Conservation (phyloP, 2,888 invertebrate species). For the Cephus nigrinus region DNA sequence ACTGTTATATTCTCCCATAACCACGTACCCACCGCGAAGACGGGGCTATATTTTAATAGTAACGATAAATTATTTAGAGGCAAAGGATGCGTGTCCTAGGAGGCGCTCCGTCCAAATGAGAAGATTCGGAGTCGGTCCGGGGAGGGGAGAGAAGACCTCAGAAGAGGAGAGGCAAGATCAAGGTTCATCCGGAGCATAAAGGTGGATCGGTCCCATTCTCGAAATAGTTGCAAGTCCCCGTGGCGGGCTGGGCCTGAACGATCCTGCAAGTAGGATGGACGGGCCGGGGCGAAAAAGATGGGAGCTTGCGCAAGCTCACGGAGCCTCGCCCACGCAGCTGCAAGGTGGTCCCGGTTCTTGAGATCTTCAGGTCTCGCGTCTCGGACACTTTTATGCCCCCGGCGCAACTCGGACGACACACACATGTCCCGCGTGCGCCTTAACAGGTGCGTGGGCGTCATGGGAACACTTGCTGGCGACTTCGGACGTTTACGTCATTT, state of each 20-base stretch:
- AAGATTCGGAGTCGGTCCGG: background rate
- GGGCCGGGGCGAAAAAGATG: background rate
- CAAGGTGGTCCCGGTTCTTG: constrained; percentile 59
- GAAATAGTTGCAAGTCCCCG: background rate
- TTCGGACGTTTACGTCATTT: background rate
- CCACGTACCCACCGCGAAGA: constrained; percentile 59
- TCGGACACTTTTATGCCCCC: constrained; percentile 61
- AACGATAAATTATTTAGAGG: constrained; percentile 59
- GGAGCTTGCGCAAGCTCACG: constrained; percentile 30
- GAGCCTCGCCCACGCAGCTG: constrained; percentile 54
- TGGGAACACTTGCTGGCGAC: constrained; percentile 20
- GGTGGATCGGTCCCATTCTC: background rate
- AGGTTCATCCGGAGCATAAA: background rate
- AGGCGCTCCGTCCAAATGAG: background rate
- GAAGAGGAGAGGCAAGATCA: background rate
- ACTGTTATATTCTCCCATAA: constrained; percentile 62
- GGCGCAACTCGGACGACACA: constrained; percentile 51
- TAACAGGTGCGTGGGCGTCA: constrained; percentile 33
- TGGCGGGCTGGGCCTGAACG: background rate
- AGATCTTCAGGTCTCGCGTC: constrained; percentile 51
- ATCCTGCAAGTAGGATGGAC: constrained; percentile 3
- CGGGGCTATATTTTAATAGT: constrained; percentile 61
- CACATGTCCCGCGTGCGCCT: constrained; percentile 43
- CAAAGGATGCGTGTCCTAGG: constrained; percentile 46
- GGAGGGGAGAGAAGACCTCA: background rate